Evolutionary conservation across 2,113 vertebrate species (phyloP).

Genomic region (Grallaria varia): DNA sequence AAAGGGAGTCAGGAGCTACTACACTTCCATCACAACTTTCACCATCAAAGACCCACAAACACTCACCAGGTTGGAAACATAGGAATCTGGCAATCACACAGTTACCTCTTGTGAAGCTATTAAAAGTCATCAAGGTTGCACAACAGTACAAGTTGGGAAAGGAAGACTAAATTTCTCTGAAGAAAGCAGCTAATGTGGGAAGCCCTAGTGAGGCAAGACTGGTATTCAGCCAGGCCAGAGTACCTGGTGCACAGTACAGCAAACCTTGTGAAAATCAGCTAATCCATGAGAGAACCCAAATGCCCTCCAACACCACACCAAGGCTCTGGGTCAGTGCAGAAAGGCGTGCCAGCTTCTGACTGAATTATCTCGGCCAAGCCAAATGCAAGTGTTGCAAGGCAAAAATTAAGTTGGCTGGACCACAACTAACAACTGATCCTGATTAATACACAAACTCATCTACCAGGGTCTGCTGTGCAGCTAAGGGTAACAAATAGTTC

Average conservation of each 20-base stretch:
- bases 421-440: background rate
- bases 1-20: background rate
- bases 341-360: background rate
- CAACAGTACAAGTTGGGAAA: background rate
- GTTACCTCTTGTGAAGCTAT: background rate
- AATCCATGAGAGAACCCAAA: background rate
- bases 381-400: background rate
- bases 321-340: background rate
- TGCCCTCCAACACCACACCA: background rate
- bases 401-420: background rate
- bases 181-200: background rate
- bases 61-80: background rate
- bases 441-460: background rate
- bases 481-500: background rate
- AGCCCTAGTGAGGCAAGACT: background rate
- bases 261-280: background rate
- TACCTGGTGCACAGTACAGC: background rate
- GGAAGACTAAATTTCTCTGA: background rate
- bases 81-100: background rate
- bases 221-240: background rate
- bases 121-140: background rate
- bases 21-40: background rate
- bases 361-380: background rate
- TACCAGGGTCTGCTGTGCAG: background rate
- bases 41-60: background rate